A percentile compares a stretch with the other conserved stretches of the same genome.
Conservation (phyloP, 2,888 invertebrate species). For the Leptura quadrifasciata region DNA sequence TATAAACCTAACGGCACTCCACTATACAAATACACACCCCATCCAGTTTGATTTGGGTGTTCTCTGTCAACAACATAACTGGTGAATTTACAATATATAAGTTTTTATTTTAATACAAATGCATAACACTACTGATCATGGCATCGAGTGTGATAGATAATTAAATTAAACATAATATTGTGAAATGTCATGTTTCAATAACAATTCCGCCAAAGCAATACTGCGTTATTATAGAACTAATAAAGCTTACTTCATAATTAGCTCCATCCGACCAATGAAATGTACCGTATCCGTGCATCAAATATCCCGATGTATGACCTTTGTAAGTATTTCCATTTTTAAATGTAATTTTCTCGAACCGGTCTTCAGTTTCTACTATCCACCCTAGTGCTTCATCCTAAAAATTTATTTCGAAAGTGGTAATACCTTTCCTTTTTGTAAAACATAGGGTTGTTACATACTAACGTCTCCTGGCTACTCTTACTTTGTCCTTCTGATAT, state of each 20-base stretch:
- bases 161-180: no score
- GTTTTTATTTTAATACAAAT: no score
- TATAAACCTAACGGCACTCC: no score
- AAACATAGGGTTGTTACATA: background rate
- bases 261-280: constrained; percentile 79
- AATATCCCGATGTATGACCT: constrained; percentile 75
- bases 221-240: background rate
- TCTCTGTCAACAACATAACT: no score
- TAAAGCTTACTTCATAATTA: constrained; percentile 73
- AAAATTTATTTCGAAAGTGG: background rate
- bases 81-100: no score
- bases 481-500: background rate
- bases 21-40: no score
- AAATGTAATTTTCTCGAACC: constrained; percentile 75
- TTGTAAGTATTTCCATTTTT: constrained; percentile 77
- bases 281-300: constrained; percentile 78
- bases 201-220: background rate
- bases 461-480: background rate
- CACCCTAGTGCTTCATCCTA: constrained; percentile 23
- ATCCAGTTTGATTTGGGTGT: no score
- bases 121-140: no score
- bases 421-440: background rate
- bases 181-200: no score
- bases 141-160: no score
- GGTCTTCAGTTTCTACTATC: constrained; percentile 64